phyloP scores from a whole-genome alignment of 2,888 invertebrate species.

The Nephrotoma appendiculata region DNA sequence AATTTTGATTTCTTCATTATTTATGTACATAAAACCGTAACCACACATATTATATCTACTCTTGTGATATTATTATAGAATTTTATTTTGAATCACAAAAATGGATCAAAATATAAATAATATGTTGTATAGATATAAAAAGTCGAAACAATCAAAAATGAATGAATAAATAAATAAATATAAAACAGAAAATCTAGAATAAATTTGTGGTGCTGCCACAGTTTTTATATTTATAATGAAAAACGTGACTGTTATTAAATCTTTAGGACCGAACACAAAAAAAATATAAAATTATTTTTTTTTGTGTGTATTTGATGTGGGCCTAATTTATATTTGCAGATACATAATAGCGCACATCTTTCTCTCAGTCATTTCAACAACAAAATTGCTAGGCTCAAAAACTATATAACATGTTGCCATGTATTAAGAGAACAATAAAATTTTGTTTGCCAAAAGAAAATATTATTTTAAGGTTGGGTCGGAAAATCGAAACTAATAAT shows the following conservation, averaged over 20 bases:
- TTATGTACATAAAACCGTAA: not conserved
- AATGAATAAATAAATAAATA: not conserved
- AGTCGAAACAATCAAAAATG: not conserved
- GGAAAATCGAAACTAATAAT: not conserved
- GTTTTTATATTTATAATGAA: not conserved
- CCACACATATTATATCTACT: not conserved
- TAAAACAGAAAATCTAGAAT: not conserved
- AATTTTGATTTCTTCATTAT: not conserved
- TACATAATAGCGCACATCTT: not conserved
- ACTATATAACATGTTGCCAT: not conserved
- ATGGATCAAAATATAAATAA: not conserved
- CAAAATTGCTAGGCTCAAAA: not conserved
- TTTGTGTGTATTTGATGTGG: not conserved
- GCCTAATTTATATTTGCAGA: not conserved
- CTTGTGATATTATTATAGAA: not conserved
- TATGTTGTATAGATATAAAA: not conserved
- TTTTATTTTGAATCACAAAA: not conserved
- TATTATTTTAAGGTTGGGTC: not conserved
- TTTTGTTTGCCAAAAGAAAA: not conserved
- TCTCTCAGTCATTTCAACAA: not conserved
- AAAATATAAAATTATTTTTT: not conserved
- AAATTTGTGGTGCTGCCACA: not conserved
- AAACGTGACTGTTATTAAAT: not conserved
- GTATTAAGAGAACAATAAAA: not conserved
- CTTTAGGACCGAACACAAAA: not conserved